Evolutionary conservation across 2,888 invertebrate species (phyloP).

Genomic region (Harpalus rubripes): DNA sequence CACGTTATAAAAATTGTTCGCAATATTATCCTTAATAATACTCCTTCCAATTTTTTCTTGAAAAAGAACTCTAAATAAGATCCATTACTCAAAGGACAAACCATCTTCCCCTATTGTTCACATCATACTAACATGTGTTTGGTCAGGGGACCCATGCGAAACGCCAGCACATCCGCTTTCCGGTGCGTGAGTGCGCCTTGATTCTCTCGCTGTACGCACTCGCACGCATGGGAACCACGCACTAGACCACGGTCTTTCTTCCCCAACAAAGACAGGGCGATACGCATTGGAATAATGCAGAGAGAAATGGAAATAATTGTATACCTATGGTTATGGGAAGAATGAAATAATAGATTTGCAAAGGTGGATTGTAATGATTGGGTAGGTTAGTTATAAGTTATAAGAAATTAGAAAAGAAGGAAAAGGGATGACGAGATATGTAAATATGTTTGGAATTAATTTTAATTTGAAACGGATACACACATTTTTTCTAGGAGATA

Average conservation of each 20-base stretch:
- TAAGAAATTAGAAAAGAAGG: no score
- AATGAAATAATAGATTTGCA: background rate
- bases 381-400: background rate
- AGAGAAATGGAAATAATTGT: slow-evolving; percentile 7
- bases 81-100: background rate
- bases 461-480: no score
- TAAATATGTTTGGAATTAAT: no score
- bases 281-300: background rate
- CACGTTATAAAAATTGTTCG: no score
- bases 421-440: no score
- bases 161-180: slow-evolving; percentile 64
- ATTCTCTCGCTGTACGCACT: background rate
- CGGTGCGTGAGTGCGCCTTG: slow-evolving; percentile 37
- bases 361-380: background rate
- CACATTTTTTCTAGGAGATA: no score
- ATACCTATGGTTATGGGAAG: background rate
- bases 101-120: slow-evolving; percentile 12
- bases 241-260: background rate
- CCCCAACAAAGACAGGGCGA: slow-evolving; percentile 5
- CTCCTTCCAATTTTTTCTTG: background rate
- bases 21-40: no score
- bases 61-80: background rate
- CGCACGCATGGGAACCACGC: slow-evolving; percentile 60
- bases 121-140: slow-evolving; percentile 43
- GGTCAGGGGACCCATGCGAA: slow-evolving; percentile 62